Evolutionary conservation across 2,797 vertebrate species (phyloP).

Genomic region (Gobionotothen gibberifrons): DNA sequence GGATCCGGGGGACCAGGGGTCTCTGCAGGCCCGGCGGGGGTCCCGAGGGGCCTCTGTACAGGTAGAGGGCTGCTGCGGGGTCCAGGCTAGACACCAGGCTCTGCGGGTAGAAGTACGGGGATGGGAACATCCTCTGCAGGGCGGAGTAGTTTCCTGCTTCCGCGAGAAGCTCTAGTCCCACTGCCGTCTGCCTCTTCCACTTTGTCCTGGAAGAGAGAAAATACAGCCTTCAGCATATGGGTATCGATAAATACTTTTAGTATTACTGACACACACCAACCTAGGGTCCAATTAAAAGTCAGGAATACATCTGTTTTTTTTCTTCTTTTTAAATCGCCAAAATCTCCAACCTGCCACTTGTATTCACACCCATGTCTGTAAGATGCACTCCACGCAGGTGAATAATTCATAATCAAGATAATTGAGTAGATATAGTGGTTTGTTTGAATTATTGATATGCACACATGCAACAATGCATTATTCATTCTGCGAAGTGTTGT

Average conservation of each 20-base stretch:
- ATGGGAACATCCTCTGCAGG: conserved; percentile 97
- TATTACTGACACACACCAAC: conserved; percentile 14
- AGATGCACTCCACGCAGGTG: conserved; percentile 80
- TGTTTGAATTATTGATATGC: conserved; percentile 94
- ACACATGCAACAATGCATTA: conserved; percentile 93
- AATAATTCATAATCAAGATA: conserved; percentile 95
- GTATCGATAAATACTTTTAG: not conserved
- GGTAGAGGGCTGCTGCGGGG: conserved; percentile 92
- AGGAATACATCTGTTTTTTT: conserved; percentile 29
- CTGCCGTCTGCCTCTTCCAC: conserved; percentile 98
- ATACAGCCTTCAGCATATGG: not conserved
- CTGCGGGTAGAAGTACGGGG: conserved; percentile 98
- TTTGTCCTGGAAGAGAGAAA: conserved; percentile 88
- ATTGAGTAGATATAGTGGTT: conserved; percentile 94
- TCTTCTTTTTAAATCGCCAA: conserved; percentile 41
- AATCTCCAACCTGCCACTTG: conserved; percentile 59
- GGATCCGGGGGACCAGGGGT: conserved; percentile 94
- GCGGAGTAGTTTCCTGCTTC: conserved; percentile 98
- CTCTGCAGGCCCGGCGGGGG: conserved; percentile 93
- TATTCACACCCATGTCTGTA: conserved; percentile 70
- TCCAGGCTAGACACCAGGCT: conserved; percentile 96
- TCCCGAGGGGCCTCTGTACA: conserved; percentile 94
- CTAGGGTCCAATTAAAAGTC: conserved; percentile 51
- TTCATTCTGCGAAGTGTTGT: conserved; percentile 88
- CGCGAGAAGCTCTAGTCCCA: conserved; percentile 95